phyloP scores from a whole-genome alignment of 1,140 invertebrate species.

The Drosophila albomicans region DNA sequence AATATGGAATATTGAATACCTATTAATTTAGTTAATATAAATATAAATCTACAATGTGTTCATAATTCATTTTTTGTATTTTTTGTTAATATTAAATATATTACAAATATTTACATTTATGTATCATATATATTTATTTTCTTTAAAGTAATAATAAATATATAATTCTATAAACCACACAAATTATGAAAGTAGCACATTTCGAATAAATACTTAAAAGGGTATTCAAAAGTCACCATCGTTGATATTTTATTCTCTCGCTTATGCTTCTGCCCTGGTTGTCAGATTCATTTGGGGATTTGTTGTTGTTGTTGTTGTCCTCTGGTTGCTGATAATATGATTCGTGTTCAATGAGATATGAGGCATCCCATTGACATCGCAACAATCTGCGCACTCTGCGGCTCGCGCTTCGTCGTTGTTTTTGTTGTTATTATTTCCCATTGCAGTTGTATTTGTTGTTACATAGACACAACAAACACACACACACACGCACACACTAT shows the following conservation, averaged over 20 bases:
- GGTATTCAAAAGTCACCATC: not conserved
- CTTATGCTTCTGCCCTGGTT: conserved; percentile 16
- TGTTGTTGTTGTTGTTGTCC: conserved; percentile 40
- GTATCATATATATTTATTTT: too few species aligned
- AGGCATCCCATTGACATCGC: conserved; percentile 53
- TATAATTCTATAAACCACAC: too few species aligned
- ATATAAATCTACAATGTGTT: too few species aligned
- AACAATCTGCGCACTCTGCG: conserved; percentile 44
- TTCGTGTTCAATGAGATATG: conserved; percentile 68
- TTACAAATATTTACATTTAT: too few species aligned
- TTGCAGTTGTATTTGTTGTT: conserved; percentile 63
- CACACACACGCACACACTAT: not conserved
- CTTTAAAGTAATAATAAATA: too few species aligned
- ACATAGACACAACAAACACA: conserved; percentile 48
- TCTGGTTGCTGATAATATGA: conserved; percentile 67
- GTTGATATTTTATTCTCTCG: not conserved
- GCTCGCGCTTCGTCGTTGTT: conserved; percentile 45
- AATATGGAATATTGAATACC: too few species aligned
- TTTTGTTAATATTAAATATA: too few species aligned
- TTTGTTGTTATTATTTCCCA: conserved; percentile 59
- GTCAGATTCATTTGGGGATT: conserved; percentile 52
- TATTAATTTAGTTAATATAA: too few species aligned
- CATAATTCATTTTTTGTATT: too few species aligned
- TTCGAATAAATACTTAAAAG: not conserved
- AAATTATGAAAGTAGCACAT: too few species aligned